phyloP scores from a whole-genome alignment of 2,113 vertebrate genomes.

The Hippopotamus amphibius region DNA sequence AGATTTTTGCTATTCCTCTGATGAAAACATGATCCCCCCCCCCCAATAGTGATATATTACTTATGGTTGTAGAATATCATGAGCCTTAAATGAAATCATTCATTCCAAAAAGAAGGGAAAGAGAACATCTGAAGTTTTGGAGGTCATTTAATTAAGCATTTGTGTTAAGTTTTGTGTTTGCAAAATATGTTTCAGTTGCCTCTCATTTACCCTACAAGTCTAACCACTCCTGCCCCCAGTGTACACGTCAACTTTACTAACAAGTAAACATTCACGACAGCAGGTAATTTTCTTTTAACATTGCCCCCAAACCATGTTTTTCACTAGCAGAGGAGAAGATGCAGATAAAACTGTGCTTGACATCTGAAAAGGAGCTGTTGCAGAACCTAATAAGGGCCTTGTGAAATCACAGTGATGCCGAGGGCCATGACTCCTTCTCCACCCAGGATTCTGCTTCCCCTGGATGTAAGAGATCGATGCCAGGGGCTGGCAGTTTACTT shows the following conservation, averaged over 20 bases:
- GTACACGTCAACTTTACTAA: neutral
- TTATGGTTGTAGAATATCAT: neutral
- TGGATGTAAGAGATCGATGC: neutral
- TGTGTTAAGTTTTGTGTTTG: slow-evolving; percentile 31
- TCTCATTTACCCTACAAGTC: neutral
- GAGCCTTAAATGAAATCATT: neutral
- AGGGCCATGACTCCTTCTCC: neutral
- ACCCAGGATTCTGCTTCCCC: neutral
- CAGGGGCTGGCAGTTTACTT: neutral
- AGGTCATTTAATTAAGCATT: slow-evolving; percentile 13
- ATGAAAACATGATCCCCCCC: neutral
- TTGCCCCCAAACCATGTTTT: neutral
- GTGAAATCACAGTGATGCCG: neutral
- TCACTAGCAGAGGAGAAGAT: neutral
- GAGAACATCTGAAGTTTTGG: neutral
- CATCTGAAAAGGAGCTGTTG: neutral
- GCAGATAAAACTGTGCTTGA: neutral
- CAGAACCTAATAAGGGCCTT: neutral
- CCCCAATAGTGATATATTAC: neutral
- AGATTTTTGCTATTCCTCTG: neutral
- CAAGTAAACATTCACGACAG: slow-evolving; percentile 6
- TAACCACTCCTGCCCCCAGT: neutral
- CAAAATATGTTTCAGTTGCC: neutral
- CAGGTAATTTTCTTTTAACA: neutral
- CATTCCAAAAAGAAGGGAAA: neutral